These are phyloP conservation scores for Hemitrygon akajei DNA, from an alignment of 2,797 vertebrate species.

Conservation along the genomic window DNA sequence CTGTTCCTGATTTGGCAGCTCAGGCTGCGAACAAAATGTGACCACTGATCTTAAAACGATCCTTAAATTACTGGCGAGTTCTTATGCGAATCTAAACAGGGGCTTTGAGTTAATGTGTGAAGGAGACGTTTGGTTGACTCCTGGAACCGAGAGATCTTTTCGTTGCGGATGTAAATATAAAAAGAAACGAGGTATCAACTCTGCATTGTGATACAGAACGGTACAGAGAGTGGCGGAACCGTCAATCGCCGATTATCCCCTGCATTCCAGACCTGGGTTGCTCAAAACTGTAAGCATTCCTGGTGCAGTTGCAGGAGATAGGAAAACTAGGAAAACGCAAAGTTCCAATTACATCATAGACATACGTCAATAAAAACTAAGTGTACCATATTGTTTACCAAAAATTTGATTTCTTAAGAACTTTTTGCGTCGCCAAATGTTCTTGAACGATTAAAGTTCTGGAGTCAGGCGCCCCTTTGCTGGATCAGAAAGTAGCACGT, in stretches of 20 bases:
- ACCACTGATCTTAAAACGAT: neutral
- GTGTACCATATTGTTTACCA: neutral
- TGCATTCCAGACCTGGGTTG: neutral
- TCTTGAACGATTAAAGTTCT: neutral
- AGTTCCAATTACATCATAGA: neutral
- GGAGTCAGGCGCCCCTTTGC: neutral
- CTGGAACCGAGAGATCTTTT: neutral
- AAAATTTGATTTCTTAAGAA: slow-evolving; percentile 5
- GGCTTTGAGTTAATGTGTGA: neutral
- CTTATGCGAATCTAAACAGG: neutral
- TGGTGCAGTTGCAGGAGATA: neutral
- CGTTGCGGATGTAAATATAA: neutral
- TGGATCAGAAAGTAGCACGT: neutral
- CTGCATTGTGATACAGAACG: neutral
- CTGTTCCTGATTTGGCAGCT: neutral
- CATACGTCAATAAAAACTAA: neutral
- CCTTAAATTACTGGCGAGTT: neutral
- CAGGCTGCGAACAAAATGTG: neutral
- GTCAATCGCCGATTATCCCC: neutral
- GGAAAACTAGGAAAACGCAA: neutral
- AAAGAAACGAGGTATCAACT: neutral
- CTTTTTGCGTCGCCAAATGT: neutral
- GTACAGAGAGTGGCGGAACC: neutral
- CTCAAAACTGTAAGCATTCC: neutral
- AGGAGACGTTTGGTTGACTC: neutral